Conservation (phyloP, 2,888 invertebrate genomes). For the Diaperis boleti region DNA sequence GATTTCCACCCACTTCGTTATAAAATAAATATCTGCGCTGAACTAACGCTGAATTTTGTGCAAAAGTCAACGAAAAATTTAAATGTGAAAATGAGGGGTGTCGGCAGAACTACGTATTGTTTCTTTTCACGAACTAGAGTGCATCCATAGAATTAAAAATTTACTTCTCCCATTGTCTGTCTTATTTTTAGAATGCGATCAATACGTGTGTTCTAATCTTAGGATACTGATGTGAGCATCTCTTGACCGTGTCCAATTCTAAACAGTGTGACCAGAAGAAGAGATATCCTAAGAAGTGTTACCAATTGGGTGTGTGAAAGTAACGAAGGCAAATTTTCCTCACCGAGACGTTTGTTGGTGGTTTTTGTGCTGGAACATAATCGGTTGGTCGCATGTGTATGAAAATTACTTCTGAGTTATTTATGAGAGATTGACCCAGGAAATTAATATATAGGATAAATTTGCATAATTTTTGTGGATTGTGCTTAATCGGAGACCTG, state of each 20-base stretch:
- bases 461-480: neutral
- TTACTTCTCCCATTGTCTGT: slow-evolving; percentile 7
- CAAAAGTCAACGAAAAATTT: too few relatives aligned
- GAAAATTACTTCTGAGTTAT: neutral
- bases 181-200: slow-evolving; percentile 18
- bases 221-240: neutral
- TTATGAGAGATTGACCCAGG: neutral
- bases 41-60: too few relatives aligned
- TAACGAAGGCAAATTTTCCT: too few relatives aligned
- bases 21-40: neutral
- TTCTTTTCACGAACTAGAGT: neutral
- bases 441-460: neutral
- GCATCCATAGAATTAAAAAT: slow-evolving; percentile 16
- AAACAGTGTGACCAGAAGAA: too few relatives aligned
- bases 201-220: slow-evolving; percentile 4
- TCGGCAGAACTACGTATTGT: neutral
- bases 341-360: neutral
- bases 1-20: slow-evolving; percentile 2
- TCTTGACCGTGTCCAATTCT: too few relatives aligned
- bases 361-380: neutral
- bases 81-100: too few relatives aligned
- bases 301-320: too few relatives aligned
- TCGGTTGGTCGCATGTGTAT: neutral
- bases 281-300: too few relatives aligned
- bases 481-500: neutral